Percentiles rank a stretch among this genome's conserved stretches.
Evolutionary conservation across 1,140 invertebrate species (phyloP).

Genomic region (Penaeus vannamei): DNA sequence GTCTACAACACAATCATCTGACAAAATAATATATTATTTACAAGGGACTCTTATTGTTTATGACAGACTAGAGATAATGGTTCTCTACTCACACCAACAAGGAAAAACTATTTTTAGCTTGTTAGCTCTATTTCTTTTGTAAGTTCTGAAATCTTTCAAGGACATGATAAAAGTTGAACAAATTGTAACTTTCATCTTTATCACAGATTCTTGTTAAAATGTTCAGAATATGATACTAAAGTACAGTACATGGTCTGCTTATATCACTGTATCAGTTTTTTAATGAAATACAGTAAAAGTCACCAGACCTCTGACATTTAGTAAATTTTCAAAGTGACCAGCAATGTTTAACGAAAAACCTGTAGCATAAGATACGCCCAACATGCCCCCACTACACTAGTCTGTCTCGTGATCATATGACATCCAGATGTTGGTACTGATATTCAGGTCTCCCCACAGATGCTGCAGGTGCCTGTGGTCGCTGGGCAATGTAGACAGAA

Average conservation of each 20-base stretch:
- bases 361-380: background rate
- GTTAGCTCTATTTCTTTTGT: no score
- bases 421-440: constrained; percentile 58
- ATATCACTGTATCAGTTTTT: background rate
- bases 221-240: constrained; percentile 50
- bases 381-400: constrained; percentile 45
- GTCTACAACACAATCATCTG: no score
- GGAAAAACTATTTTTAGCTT: no score
- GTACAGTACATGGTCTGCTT: constrained; percentile 2
- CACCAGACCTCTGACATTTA: no score
- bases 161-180: no score
- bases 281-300: constrained; percentile 13
- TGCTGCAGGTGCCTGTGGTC: constrained; percentile 45
- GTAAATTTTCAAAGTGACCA: background rate
- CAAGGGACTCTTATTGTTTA: no score
- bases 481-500: constrained; percentile 57
- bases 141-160: no score
- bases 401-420: constrained; percentile 59
- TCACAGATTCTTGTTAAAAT: constrained; percentile 62
- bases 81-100: no score
- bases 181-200: constrained; percentile 52
- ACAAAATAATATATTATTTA: no score
- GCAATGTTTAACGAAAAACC: background rate
- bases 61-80: no score
- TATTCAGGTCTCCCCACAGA: constrained; percentile 47